Conservation (phyloP, 2,113 vertebrate genomes). For the Lates calcarifer region DNA sequence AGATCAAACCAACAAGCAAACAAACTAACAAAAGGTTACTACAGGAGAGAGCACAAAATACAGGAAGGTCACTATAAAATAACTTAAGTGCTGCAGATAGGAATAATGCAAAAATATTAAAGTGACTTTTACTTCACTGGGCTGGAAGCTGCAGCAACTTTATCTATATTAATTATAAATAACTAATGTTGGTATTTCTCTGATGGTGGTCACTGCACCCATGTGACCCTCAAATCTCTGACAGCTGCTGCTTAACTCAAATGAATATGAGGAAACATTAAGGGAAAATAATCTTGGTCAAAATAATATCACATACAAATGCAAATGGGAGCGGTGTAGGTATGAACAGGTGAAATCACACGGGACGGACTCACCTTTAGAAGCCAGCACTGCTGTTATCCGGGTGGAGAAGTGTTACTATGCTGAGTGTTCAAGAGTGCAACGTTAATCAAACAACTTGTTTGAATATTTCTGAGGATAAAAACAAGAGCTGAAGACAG, state of each 20-base stretch:
- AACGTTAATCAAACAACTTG: background rate
- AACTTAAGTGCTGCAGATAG: too few species aligned
- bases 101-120: background rate
- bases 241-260: background rate
- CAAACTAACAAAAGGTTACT: background rate
- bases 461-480: background rate
- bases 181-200: too few species aligned
- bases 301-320: accelerated
- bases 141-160: background rate
- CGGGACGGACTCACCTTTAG: conserved; percentile 41
- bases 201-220: background rate
- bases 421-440: conserved; percentile 33
- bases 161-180: background rate
- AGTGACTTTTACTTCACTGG: background rate
- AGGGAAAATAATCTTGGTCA: too few species aligned
- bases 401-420: conserved; percentile 11
- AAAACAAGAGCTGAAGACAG: background rate
- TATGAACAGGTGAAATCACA: background rate
- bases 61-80: background rate
- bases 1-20: too few species aligned
- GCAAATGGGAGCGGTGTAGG: too few species aligned
- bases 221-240: conserved; percentile 1
- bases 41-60: background rate
- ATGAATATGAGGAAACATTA: background rate
- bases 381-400: background rate